Percentiles rank a stretch among this genome's conserved stretches.
Conservation (phyloP, 2,888 invertebrate species). For the Pharmacophagus antenor region DNA sequence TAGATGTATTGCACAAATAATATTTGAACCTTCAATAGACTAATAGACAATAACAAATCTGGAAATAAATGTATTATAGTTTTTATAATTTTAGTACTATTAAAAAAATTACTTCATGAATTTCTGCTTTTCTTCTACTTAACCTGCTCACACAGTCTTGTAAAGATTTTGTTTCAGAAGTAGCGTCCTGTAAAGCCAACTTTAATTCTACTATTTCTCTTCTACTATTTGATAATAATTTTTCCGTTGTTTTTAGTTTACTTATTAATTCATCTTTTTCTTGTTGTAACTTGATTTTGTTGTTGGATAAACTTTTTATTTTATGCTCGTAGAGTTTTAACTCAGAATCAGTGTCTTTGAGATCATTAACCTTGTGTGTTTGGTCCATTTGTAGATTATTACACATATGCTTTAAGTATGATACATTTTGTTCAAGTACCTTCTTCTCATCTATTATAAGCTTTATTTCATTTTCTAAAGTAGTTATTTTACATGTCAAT, state of each 20-base stretch:
- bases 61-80: neutral
- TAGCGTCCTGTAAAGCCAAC: conserved; percentile 83
- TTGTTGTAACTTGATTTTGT: conserved; percentile 83
- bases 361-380: conserved; percentile 44
- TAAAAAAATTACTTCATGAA: conserved; percentile 53
- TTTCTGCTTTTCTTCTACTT: conserved; percentile 51
- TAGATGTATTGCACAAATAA: neutral
- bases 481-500: conserved; percentile 62
- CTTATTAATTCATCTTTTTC: conserved; percentile 82
- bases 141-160: conserved; percentile 73
- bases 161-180: conserved; percentile 81
- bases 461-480: conserved; percentile 70
- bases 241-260: conserved; percentile 80
- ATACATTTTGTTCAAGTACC: conserved; percentile 66
- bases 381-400: conserved; percentile 59
- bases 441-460: conserved; percentile 67
- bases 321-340: conserved; percentile 71
- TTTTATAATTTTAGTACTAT: neutral
- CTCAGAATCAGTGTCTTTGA: conserved; percentile 62
- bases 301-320: conserved; percentile 71
- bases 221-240: conserved; percentile 84
- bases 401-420: conserved; percentile 71
- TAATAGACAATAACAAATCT: neutral
- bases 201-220: conserved; percentile 84
- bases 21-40: neutral